phyloP scores from a whole-genome alignment of 2,113 vertebrate genomes.

The Poeciliopsis retropinna region DNA sequence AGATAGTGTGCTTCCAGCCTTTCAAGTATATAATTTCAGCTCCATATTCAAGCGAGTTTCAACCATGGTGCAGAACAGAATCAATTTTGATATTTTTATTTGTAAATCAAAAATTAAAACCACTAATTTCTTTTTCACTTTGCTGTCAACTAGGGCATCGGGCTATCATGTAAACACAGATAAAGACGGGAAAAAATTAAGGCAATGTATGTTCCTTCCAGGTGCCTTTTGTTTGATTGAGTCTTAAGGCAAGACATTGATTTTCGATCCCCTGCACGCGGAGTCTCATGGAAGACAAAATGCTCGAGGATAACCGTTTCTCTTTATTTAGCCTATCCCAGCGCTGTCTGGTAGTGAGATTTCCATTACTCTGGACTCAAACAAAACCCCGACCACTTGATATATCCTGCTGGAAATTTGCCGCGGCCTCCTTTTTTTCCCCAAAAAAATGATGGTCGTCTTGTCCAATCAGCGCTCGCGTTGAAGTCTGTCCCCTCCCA shows the following conservation, averaged over 20 bases:
- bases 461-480: conserved; percentile 63
- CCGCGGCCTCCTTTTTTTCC: conserved; percentile 59
- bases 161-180: too few relatives aligned
- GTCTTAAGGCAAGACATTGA: not conserved
- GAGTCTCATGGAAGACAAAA: not conserved
- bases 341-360: not conserved
- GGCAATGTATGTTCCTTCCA: not conserved
- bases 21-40: too few relatives aligned
- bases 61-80: too few relatives aligned
- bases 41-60: too few relatives aligned
- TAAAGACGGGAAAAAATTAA: not conserved
- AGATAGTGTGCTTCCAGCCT: too few relatives aligned
- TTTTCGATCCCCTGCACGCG: not conserved
- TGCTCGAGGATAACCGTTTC: not conserved
- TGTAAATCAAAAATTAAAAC: too few relatives aligned
- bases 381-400: not conserved
- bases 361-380: not conserved
- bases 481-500: conserved; percentile 53
- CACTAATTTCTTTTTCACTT: too few relatives aligned
- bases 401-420: conserved; percentile 58
- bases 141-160: too few relatives aligned
- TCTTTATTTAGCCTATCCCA: not conserved
- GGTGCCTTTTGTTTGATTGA: not conserved
- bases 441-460: conserved; percentile 53
- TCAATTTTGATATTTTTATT: too few relatives aligned